Percentiles rank a stretch among this genome's conserved stretches.
Evolutionary conservation across 2,797 vertebrate species (phyloP).

Genomic region (Cottoperca gobio): DNA sequence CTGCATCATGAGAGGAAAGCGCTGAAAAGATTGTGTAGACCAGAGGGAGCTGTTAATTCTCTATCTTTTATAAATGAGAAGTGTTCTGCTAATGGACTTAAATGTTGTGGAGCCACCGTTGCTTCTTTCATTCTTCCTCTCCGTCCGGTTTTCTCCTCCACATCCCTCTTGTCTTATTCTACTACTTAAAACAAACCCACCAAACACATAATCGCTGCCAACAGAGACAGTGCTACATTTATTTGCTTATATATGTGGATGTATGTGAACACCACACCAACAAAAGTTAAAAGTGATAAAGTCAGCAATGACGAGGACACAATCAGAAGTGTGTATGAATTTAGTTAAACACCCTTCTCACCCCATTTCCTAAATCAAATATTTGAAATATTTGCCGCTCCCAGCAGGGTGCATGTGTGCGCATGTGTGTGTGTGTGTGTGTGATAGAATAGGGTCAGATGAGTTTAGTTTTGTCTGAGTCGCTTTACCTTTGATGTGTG

Average conservation of each 20-base stretch:
- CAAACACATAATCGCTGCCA: background rate
- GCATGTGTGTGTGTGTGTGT: constrained; percentile 21
- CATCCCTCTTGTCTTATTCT: background rate
- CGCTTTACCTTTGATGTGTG: constrained; percentile 57
- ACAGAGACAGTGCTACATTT: background rate
- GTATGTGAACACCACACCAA: background rate
- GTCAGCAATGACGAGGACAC: background rate
- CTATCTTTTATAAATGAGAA: constrained; percentile 59
- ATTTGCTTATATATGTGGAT: background rate
- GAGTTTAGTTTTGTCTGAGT: constrained; percentile 63
- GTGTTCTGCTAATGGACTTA: constrained; percentile 47
- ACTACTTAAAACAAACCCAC: constrained; percentile 26
- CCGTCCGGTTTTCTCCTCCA: background rate
- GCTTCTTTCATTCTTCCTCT: background rate
- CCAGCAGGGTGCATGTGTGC: constrained; percentile 34
- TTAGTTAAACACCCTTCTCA: constrained; percentile 34
- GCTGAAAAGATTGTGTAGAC: background rate
- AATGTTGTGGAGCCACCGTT: constrained; percentile 9
- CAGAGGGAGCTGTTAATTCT: constrained; percentile 37
- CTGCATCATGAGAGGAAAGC: constrained; percentile 11
- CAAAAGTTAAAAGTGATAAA: background rate
- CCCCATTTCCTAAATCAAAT: constrained; percentile 37
- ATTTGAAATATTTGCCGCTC: constrained; percentile 29
- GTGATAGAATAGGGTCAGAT: constrained; percentile 76
- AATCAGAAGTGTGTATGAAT: background rate